Conservation (phyloP, 2,113 vertebrate species). For the Phoxinus phoxinus region DNA sequence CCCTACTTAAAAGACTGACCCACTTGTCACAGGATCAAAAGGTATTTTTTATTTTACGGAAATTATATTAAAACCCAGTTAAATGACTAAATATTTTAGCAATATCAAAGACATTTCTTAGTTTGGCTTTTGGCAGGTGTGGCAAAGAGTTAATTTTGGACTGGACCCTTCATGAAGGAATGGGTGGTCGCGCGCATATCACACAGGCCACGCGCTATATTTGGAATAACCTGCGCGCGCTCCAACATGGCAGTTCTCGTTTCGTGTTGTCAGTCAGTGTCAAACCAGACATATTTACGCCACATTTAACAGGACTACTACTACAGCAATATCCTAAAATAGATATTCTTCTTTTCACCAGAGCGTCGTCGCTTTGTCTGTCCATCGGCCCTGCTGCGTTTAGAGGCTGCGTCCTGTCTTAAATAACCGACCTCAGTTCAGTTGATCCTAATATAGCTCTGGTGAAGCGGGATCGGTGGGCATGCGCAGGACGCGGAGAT, state of each 20-base stretch:
- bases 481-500: conserved; percentile 14
- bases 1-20: no score
- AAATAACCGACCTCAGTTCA: background rate
- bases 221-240: conserved; percentile 13
- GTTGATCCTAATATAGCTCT: conserved; percentile 72
- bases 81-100: background rate
- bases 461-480: conserved; percentile 14
- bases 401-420: background rate
- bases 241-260: background rate
- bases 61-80: background rate
- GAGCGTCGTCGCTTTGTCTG: background rate
- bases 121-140: background rate
- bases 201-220: conserved; percentile 46
- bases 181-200: conserved; percentile 40
- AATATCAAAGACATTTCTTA: background rate
- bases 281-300: conserved; percentile 45
- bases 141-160: conserved; percentile 1
- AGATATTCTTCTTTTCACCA: background rate
- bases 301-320: background rate
- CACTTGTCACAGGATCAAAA: no score
- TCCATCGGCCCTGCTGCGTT: background rate
- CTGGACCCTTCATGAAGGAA: background rate
- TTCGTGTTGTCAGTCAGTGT: background rate
- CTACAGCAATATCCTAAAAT: conserved; percentile 3
- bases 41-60: background rate